Evolutionary conservation across 2,888 invertebrate species (phyloP).

Genomic region (Nipponacmea schrenckii): DNA sequence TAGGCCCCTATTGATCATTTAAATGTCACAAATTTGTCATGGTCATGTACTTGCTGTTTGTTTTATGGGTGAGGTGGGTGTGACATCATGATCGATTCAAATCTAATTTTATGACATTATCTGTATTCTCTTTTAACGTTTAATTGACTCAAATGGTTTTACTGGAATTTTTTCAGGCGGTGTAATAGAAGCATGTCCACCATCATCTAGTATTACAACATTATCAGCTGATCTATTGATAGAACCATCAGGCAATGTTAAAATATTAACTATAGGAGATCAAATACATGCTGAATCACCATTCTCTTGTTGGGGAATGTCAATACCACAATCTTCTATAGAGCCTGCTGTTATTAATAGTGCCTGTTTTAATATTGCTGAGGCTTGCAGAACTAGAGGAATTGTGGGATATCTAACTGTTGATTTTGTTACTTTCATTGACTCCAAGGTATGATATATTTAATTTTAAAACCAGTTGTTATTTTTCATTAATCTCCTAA

Average conservation of each 20-base stretch:
- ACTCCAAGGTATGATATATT: constrained; percentile 37
- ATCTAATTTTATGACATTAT: too few relatives aligned
- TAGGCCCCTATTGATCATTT: too few relatives aligned
- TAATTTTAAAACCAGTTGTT: too few relatives aligned
- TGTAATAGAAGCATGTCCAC: constrained; percentile 67
- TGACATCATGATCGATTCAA: too few relatives aligned
- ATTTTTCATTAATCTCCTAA: too few relatives aligned
- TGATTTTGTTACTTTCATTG: constrained; percentile 68
- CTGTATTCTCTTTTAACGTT: too few relatives aligned
- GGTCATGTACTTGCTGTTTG: too few relatives aligned
- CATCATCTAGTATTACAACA: constrained; percentile 65
- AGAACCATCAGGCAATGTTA: constrained; percentile 61
- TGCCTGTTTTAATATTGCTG: constrained; percentile 58
- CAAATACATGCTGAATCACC: constrained; percentile 66
- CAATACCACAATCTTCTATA: constrained; percentile 66
- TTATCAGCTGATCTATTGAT: constrained; percentile 66
- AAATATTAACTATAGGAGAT: constrained; percentile 62
- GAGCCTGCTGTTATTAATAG: constrained; percentile 62
- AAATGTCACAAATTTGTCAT: too few relatives aligned
- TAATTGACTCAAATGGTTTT: too few relatives aligned
- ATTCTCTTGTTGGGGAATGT: constrained; percentile 65
- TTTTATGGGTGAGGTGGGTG: too few relatives aligned
- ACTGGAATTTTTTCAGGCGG: constrained; percentile 55
- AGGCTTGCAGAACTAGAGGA: constrained; percentile 63
- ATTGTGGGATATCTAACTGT: constrained; percentile 65